Evolutionary conservation across 2,888 invertebrate genomes (phyloP), one percentile per base, ranked within the genome.

Genomic region (Phaonia tiefii): DNA sequence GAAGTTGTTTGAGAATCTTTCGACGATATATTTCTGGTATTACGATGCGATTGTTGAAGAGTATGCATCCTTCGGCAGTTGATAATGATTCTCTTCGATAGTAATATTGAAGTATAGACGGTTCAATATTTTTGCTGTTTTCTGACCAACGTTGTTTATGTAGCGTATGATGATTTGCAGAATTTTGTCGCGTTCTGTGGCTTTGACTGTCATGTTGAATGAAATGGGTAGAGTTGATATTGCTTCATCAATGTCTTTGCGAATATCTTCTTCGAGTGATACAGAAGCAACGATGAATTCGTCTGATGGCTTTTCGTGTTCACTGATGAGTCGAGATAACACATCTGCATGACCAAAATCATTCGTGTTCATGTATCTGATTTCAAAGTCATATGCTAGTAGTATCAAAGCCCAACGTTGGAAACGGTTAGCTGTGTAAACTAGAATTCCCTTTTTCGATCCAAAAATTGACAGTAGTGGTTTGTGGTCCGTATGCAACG

Each of bases 391-490:
- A 37, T 69, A 37, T 2, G 51, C 26, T 2, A 69, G 42, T 15
- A 69, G 44, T 8, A 70, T 81, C 1, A 80, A 22, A 13, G 84
- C 84, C 78, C 80, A 85, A 5, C 44, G 22, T 58, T 71, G 71
- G 10, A 71, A 25, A 13, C 65, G 65, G 31, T 74, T 74, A 1
- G 66, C 83, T 8, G 83, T 79, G 22, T 79, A 76, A 1, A 72
- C 51, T 20, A 79, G 80, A 49, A 85, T 79, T 22, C 84, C n/a
- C n/a, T n/a, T n/a, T n/a, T n/a, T n/a, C n/a, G n/a, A n/a, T n/a
- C 86, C 85, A 58, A 89, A 87, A 26, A 90, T 86, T 11, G 83
- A 72, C 8, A 85, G 73, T 25, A 90, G 67, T 11, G 77, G 77
- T 51, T 77, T 77, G 51, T 77, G 77, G 39, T 77, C 72, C 11